Evolutionary conservation across 2,797 vertebrate species (phyloP), one percentile per base, ranked within the genome.

Genomic region (Pelochelys cantorii): DNA sequence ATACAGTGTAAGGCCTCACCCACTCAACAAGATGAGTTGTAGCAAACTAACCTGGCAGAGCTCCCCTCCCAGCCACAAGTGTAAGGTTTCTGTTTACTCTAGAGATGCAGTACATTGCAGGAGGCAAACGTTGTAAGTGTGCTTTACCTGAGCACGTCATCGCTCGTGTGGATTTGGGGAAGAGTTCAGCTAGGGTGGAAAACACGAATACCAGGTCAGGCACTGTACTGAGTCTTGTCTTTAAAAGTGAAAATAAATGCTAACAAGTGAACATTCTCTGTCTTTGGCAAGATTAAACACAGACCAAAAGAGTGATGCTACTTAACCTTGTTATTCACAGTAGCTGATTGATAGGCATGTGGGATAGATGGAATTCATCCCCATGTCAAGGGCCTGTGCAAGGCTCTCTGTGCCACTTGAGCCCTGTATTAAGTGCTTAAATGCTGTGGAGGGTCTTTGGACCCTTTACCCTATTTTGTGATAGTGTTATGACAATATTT

Each of bases 101-200:
- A 79, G 92, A 94, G 94, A n/a, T 96, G 97, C 97, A 48, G 92
- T 97, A 96, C 96, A 89, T 78, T 95, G 91, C 87, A 94, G 95
- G 94, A 97, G 96, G 97, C 96, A 96, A 97, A 97, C 93, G 92
- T 96, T 85, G 94, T 48, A 48, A 48, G 42, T 48, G 42, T 48
- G 42, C 42, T 48, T 48, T 48, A 48, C 42, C 42, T 48, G 42
- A 48, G 42, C 8, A 48, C 8, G 42, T 48, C 42, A 48, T 48
- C 42, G 42, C 97, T 98, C 97, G 96, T 97, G 94, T 97, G 87
- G 62, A 29, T 90, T 95, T 96, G 97, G 97, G 97, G 94, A 84
- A 95, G 96, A 5, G 57, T 96, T 96, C 96, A 86, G 97, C 96
- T 96, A 96, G 95, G 96, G 97, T 95, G 97, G 97, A 87, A 97